A percentile compares a stretch with the other conserved stretches of the same genome.
phyloP scores from a whole-genome alignment of 2,888 invertebrate species.

The Tetranychus piercei region DNA sequence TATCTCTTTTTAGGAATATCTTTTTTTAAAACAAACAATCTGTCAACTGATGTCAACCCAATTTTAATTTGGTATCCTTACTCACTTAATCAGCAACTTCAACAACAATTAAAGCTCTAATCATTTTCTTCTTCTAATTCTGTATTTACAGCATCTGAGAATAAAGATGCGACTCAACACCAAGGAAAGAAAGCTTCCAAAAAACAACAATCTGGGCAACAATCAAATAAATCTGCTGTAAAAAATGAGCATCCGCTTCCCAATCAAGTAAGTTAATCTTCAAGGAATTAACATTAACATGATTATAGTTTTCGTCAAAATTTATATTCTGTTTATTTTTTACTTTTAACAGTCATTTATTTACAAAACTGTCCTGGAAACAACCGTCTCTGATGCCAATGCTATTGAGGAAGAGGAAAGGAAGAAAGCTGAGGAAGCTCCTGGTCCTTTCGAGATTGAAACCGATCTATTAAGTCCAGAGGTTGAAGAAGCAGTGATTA shows the following conservation, averaged over 20 bases:
- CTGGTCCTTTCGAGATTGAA: conserved; percentile 1
- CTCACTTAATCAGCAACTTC: no score
- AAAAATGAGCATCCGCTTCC: background rate
- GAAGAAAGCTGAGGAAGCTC: background rate
- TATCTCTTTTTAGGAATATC: no score
- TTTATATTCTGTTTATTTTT: background rate
- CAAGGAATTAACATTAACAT: background rate
- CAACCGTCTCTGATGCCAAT: background rate
- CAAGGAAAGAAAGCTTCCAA: background rate
- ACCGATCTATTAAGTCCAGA: conserved; percentile 14
- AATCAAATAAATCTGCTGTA: background rate
- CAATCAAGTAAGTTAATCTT: background rate
- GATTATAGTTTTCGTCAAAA: background rate
- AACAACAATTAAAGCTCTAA: no score
- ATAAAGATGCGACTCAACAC: background rate
- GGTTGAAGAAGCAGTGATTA: conserved; percentile 26
- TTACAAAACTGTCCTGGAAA: background rate
- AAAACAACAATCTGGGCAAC: background rate
- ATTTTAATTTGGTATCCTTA: no score
- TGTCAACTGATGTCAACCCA: no score
- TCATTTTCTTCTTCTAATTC: no score
- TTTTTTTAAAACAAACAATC: no score
- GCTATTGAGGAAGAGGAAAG: background rate
- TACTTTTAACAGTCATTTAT: background rate
- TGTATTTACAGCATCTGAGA: no score